Percentiles rank a stretch among this genome's conserved stretches.
Evolutionary conservation across 1,140 invertebrate genomes (phyloP).

Genomic region (Matsumurasca onukii): DNA sequence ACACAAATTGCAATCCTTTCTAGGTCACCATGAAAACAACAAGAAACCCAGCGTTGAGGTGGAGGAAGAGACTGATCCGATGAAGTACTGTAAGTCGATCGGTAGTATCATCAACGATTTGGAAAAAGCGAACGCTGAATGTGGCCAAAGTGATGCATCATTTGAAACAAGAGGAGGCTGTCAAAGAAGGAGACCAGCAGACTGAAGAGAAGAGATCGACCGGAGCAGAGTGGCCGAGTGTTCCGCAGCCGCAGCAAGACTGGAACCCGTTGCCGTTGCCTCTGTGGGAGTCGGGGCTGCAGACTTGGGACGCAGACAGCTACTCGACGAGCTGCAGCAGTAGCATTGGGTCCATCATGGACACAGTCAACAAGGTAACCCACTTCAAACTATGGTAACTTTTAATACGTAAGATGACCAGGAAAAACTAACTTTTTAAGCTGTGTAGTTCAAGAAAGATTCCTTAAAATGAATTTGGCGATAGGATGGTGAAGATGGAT

Average conservation of each 20-base stretch:
- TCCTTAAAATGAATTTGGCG: too few relatives aligned
- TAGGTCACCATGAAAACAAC: too few relatives aligned
- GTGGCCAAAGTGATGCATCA: conserved; percentile 23
- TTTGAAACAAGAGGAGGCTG: conserved; percentile 15
- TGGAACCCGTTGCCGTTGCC: too few relatives aligned
- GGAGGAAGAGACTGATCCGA: background rate
- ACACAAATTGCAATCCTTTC: too few relatives aligned
- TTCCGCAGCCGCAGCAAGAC: too few relatives aligned
- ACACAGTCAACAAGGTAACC: conserved; percentile 42
- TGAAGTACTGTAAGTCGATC: conserved; percentile 20
- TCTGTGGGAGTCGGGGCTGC: background rate
- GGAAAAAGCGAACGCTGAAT: conserved; percentile 5
- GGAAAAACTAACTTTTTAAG: too few relatives aligned
- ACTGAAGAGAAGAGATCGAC: too few relatives aligned
- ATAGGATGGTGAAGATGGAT: too few relatives aligned
- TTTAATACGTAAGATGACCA: background rate
- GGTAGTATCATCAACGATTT: conserved; percentile 17
- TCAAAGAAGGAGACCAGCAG: background rate
- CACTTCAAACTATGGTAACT: too few relatives aligned
- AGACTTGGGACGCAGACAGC: conserved; percentile 14
- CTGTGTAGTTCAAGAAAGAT: too few relatives aligned
- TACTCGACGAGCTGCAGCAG: conserved; percentile 22
- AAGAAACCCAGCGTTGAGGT: background rate
- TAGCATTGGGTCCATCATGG: conserved; percentile 41
- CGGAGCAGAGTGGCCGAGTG: too few relatives aligned